Conservation (phyloP, 2,797 vertebrate genomes). For the Gymnodraco acuticeps region DNA sequence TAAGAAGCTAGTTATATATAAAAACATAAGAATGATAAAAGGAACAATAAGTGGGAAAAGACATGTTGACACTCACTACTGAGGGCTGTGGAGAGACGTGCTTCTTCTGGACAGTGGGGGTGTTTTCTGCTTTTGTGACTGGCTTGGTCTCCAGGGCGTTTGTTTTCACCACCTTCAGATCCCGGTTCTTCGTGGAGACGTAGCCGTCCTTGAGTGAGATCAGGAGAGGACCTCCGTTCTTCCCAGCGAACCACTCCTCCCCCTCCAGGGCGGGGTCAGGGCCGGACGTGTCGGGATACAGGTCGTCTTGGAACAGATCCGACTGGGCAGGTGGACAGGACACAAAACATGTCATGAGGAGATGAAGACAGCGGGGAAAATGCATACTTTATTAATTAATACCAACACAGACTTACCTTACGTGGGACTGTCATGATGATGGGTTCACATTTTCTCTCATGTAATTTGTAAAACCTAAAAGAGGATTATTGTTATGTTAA, state of each 20-base stretch:
- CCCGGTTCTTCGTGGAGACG: constrained; percentile 93
- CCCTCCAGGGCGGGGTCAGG: constrained; percentile 94
- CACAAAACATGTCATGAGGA: not conserved
- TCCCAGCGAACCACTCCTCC: constrained; percentile 96
- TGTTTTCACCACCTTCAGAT: constrained; percentile 95
- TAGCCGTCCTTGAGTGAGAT: constrained; percentile 97
- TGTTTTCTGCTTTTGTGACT: constrained; percentile 88
- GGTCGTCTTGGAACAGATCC: constrained; percentile 97
- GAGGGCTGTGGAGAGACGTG: constrained; percentile 83
- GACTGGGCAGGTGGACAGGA: constrained; percentile 82
- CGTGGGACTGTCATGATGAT: constrained; percentile 95
- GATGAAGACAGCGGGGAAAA: not conserved
- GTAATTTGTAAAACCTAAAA: constrained; percentile 93
- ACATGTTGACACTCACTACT: constrained; percentile 78
- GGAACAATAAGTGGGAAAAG: not conserved
- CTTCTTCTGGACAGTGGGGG: constrained; percentile 88
- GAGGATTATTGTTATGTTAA: constrained; percentile 19
- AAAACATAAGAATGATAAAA: not conserved
- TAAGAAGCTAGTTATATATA: not conserved
- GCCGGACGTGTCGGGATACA: constrained; percentile 96
- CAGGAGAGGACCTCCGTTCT: constrained; percentile 93
- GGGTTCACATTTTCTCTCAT: constrained; percentile 93
- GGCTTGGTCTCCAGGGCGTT: constrained; percentile 94
- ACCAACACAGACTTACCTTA: constrained; percentile 83
- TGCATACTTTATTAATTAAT: not conserved